Conservation (phyloP, 1,140 invertebrate genomes). For the Marisa cornuarietis region DNA sequence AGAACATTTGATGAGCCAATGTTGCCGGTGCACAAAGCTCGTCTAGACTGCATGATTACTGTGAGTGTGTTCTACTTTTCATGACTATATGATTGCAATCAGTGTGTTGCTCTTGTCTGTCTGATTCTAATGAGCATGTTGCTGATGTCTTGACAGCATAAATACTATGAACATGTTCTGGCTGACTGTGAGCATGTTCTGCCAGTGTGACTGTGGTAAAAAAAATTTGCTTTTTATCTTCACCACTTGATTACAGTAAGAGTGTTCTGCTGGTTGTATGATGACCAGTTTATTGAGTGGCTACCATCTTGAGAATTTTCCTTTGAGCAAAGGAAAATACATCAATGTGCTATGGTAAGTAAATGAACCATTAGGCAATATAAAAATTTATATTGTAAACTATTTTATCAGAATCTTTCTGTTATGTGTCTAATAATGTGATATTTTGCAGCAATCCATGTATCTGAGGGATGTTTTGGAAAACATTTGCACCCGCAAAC, state of each 20-base stretch:
- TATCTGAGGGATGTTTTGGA: constrained; percentile 63
- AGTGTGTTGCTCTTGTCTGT: too few species aligned
- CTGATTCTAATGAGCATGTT: background rate
- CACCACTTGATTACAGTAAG: background rate
- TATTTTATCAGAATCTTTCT: background rate
- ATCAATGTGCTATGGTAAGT: too few species aligned
- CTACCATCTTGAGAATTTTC: too few species aligned
- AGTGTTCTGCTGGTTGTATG: too few species aligned
- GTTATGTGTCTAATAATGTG: background rate
- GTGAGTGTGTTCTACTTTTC: constrained; percentile 45
- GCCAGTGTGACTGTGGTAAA: background rate
- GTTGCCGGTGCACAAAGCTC: constrained; percentile 59
- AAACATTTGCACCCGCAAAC: constrained; percentile 58
- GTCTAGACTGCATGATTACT: constrained; percentile 62
- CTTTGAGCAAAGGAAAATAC: too few species aligned
- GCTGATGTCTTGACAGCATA: background rate
- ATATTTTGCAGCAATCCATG: constrained; percentile 56
- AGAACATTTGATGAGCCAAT: constrained; percentile 59
- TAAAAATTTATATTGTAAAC: too few species aligned
- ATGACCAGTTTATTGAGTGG: too few species aligned
- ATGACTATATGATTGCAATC: background rate
- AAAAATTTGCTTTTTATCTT: background rate
- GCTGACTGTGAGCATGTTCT: background rate
- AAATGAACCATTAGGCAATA: too few species aligned
- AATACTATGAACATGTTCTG: background rate